phyloP scores from a whole-genome alignment of 2,797 vertebrate species.

The Paramormyrops hopkinsi region DNA sequence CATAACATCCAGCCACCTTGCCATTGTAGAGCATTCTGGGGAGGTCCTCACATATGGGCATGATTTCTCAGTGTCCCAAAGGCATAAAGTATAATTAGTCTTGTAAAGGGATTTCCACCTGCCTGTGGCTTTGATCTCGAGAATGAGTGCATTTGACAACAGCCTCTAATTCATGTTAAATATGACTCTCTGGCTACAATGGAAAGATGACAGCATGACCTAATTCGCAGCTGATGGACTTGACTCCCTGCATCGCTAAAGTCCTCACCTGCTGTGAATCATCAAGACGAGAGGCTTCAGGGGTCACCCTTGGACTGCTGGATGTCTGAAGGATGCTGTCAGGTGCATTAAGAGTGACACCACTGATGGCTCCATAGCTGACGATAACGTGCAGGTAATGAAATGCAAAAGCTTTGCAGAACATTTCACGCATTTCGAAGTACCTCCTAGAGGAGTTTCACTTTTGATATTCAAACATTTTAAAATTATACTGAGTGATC shows the following conservation, averaged over 20 bases:
- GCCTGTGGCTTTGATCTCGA: neutral
- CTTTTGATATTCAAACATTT: neutral
- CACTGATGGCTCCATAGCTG: neutral
- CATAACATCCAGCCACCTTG: neutral
- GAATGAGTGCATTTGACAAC: neutral
- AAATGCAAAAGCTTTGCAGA: neutral
- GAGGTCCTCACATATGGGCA: neutral
- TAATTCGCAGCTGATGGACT: neutral
- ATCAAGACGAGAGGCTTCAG: neutral
- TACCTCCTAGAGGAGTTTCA: neutral
- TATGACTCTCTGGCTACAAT: neutral
- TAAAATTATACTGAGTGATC: neutral
- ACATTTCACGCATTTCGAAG: neutral
- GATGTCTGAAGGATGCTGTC: neutral
- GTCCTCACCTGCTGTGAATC: neutral
- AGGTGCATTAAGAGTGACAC: neutral
- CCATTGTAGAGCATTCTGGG: neutral
- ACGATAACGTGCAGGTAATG: neutral
- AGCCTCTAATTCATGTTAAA: slow-evolving; percentile 3
- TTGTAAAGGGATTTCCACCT: neutral
- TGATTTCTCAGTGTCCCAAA: neutral
- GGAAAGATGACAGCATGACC: neutral
- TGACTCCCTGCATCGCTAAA: neutral
- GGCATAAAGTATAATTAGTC: neutral
- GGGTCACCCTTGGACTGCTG: neutral